A percentile compares a stretch with the other conserved stretches of the same genome.
phyloP scores from a whole-genome alignment of 2,113 vertebrate genomes.

The Apeltes quadracus region DNA sequence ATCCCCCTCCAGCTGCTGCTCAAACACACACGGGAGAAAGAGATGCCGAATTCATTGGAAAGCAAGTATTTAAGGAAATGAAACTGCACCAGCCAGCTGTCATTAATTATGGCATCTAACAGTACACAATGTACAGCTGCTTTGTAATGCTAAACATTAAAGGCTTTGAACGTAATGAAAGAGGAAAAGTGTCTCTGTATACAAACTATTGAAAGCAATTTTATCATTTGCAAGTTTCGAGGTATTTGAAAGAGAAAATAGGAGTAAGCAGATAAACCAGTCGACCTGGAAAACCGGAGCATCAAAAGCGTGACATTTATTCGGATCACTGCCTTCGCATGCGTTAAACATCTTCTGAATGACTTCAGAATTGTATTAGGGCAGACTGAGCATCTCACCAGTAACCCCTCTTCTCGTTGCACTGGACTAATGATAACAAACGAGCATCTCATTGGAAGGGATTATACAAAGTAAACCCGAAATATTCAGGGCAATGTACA shows the following conservation, averaged over 20 bases:
- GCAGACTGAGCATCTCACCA: not conserved
- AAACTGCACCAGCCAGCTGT: not conserved
- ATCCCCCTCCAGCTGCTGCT: conserved; percentile 93
- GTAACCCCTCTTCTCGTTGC: not conserved
- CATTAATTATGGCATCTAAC: not conserved
- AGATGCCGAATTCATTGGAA: not conserved
- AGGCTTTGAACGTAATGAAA: not conserved
- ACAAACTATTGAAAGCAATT: not conserved
- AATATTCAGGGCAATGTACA: not conserved
- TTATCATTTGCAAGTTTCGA: not conserved
- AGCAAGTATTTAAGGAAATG: not conserved
- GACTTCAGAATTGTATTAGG: conserved; percentile 14
- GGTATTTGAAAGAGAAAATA: not conserved
- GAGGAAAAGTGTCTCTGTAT: not conserved
- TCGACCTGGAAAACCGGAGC: not conserved
- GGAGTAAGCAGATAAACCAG: not conserved
- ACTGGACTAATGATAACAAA: not conserved
- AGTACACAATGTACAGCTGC: not conserved
- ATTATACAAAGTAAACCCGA: not conserved
- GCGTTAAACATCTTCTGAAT: conserved; percentile 8
- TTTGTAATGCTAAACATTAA: not conserved
- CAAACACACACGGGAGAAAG: not conserved
- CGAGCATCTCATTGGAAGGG: not conserved
- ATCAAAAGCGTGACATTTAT: not conserved
- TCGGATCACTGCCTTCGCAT: not conserved